Evolutionary conservation across 2,797 vertebrate genomes (phyloP), one percentile per base, ranked within the genome.

Genomic region (Odontamblyopus lacepedii): DNA sequence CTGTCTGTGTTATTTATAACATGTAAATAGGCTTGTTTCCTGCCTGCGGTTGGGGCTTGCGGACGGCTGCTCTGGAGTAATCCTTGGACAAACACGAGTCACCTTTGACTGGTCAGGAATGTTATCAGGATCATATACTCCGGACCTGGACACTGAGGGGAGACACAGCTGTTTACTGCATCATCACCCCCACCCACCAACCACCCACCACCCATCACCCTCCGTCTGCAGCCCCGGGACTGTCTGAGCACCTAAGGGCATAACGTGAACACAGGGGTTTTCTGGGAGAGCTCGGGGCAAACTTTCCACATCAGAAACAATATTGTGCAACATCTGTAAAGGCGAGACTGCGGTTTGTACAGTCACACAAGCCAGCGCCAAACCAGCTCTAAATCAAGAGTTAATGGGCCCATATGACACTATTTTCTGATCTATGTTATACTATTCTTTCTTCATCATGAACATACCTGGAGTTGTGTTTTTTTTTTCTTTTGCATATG

Each of bases 101-200:
- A 90, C 89, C 84, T 92, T 92, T 93, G 89, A 92, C 90, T 91
- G 87, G 79, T 79, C 78, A 87, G 86, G 91, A 93, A 93, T 93
- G 89, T 92, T 93, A 93, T 94, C 92, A 90, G 88, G 78, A 78
- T 85, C 88, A 85, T 88, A 85, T 82, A 82, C 81, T 89, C 81
- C 80, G 80, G 70, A 72, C 75, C 81, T 75, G 64, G 55, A 75
- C 63, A 71, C 85, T 78, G 82, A 75, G 13, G 80, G 84, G 59
- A 78, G 78, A 84, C 80, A 77, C 85, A 91, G 88, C 88, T 91
- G 91, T 84, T 87, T 81, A 85, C 88, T 83, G 81, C 84, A 83
- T 91, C 84, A 83, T 90, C 83, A 85, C 76, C 62, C 83, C 35
- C 35, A 38, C 6, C 35, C n/a, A n/a, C n/a, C n/a, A 8, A 7